Evolutionary conservation across 2,888 invertebrate genomes (phyloP).

Genomic region (Drosophila prostipennis): DNA sequence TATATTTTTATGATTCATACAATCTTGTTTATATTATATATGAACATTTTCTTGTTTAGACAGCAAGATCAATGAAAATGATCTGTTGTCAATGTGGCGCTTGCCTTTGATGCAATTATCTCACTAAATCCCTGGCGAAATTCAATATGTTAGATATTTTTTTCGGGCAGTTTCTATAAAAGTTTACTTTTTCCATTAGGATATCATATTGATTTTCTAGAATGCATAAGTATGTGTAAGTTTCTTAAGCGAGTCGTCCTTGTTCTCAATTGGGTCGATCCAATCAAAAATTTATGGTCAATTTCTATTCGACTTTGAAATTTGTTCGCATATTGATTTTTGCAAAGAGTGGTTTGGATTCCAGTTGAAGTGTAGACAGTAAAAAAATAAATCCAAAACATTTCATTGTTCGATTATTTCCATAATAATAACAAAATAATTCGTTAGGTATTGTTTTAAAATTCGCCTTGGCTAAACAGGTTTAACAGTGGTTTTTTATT

Average conservation of each 20-base stretch:
- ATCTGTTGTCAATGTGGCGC: conserved; percentile 20
- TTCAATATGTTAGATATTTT: conserved; percentile 19
- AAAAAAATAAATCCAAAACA: not conserved
- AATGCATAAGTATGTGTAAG: conserved; percentile 18
- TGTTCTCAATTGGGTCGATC: conserved; percentile 52
- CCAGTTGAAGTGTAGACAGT: too few relatives aligned
- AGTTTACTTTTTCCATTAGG: not conserved
- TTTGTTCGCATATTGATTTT: conserved; percentile 41
- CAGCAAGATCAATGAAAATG: conserved; percentile 29
- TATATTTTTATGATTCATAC: conserved; percentile 10
- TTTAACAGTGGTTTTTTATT: not conserved
- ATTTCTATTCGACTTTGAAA: conserved; percentile 33
- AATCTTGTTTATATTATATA: not conserved
- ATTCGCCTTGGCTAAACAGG: not conserved
- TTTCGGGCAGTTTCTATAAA: not conserved
- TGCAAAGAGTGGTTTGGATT: not conserved
- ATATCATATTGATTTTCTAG: conserved; percentile 8
- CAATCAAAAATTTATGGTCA: conserved; percentile 44
- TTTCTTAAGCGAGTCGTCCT: conserved; percentile 44
- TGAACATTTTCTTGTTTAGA: conserved; percentile 14
- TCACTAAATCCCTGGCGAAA: conserved; percentile 10
- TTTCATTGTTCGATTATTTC: not conserved
- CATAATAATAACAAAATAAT: too few relatives aligned
- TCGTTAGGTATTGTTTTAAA: too few relatives aligned
- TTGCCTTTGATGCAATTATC: conserved; percentile 49